Conservation (phyloP, 2,888 invertebrate species). For the Spodoptera exigua region DNA sequence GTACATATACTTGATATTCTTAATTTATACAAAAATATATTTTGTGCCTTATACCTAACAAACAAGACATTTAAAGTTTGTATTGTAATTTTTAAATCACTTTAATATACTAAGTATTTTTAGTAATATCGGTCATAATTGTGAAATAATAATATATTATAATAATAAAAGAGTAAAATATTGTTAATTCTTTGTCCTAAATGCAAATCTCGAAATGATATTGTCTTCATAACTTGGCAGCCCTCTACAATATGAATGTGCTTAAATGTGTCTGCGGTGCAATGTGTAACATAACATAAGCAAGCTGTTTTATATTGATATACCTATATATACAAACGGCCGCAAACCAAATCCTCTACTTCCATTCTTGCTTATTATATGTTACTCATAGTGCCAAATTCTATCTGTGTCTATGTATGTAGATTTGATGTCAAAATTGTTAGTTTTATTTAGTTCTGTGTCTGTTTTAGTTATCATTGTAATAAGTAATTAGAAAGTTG, state of each 20-base stretch:
- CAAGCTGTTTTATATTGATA: not conserved
- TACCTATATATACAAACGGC: too few relatives aligned
- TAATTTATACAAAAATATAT: not conserved
- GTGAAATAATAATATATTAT: too few relatives aligned
- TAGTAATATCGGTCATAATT: not conserved
- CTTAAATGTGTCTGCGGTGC: constrained; percentile 14
- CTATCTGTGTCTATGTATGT: constrained; percentile 7
- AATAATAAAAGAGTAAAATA: not conserved
- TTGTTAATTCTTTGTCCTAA: not conserved
- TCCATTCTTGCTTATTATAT: constrained; percentile 7
- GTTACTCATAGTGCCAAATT: constrained; percentile 11
- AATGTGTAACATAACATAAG: constrained; percentile 6
- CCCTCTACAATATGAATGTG: constrained; percentile 23
- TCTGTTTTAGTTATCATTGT: constrained; percentile 25
- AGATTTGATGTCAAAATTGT: constrained; percentile 21
- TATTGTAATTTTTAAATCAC: too few relatives aligned
- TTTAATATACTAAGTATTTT: not conserved
- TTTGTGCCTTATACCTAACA: too few relatives aligned
- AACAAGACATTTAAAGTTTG: too few relatives aligned
- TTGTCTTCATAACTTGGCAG: constrained; percentile 13
- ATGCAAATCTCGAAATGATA: constrained; percentile 3
- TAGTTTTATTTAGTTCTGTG: constrained; percentile 16
- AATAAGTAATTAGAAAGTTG: constrained; percentile 6
- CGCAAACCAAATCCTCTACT: not conserved
- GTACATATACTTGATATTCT: constrained; percentile 3